These are phyloP conservation scores for Lasioglossum marginatum DNA, from an alignment of 2,888 invertebrate species.

Conservation along the genomic window DNA sequence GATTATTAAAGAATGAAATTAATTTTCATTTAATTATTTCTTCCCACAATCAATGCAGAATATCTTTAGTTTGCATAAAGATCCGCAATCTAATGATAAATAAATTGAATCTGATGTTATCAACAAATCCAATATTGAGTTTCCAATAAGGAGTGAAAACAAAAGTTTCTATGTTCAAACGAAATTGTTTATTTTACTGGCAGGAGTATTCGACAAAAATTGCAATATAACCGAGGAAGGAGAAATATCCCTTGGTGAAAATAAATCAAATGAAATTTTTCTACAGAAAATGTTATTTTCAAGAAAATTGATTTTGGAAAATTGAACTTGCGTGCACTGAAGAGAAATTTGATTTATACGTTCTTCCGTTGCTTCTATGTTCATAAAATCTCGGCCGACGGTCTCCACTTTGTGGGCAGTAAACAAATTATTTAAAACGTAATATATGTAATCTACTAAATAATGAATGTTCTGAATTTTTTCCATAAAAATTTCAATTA, in stretches of 20 bases:
- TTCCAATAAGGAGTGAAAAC: neutral
- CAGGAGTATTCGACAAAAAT: neutral
- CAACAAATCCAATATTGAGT: too few species aligned
- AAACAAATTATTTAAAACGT: neutral
- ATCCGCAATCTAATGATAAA: neutral
- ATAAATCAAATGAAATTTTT: neutral
- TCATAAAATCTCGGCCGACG: neutral
- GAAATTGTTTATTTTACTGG: neutral
- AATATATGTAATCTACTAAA: neutral
- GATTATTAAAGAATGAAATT: too few species aligned
- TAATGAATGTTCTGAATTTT: neutral
- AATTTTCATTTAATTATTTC: too few species aligned
- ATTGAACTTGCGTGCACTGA: neutral
- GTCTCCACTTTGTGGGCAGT: neutral
- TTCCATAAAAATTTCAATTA: neutral
- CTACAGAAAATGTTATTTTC: neutral
- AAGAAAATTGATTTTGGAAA: neutral
- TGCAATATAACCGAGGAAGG: neutral
- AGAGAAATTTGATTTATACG: neutral
- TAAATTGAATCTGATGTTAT: neutral
- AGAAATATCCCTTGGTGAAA: neutral
- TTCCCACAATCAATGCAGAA: too few species aligned
- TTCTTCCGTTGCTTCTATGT: neutral
- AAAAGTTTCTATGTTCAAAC: neutral
- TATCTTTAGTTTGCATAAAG: too few species aligned